These are phyloP conservation scores for Calyptommatus sinebrachiatus DNA, from an alignment of 2,113 vertebrate genomes.

Conservation along the genomic window DNA sequence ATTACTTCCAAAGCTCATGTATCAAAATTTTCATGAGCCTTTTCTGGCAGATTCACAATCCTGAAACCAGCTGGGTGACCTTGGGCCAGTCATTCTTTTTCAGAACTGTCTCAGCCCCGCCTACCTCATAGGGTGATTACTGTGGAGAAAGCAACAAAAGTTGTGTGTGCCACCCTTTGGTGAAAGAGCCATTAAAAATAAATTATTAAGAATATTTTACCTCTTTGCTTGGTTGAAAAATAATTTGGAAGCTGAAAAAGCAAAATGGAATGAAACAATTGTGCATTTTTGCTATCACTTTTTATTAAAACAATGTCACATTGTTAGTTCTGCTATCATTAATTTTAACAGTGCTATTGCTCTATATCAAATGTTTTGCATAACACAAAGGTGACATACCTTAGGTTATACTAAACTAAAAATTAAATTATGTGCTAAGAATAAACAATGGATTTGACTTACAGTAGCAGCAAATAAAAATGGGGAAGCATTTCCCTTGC, in stretches of 20 bases:
- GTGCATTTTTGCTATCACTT: not conserved
- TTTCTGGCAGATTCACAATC: too few species aligned
- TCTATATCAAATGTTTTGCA: conserved; percentile 12
- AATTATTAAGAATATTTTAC: not conserved
- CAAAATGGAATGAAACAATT: not conserved
- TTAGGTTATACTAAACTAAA: conserved; percentile 18
- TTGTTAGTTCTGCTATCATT: not conserved
- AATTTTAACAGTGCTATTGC: not conserved
- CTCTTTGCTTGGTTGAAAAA: not conserved
- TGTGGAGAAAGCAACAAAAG: too few species aligned
- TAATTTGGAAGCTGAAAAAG: conserved; percentile 1
- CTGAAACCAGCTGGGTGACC: too few species aligned
- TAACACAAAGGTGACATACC: conserved; percentile 6
- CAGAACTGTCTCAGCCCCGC: too few species aligned
- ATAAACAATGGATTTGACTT: conserved; percentile 26
- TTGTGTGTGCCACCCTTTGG: too few species aligned
- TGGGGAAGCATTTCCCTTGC: too few species aligned
- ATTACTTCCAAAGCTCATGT: too few species aligned
- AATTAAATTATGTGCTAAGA: conserved; percentile 30
- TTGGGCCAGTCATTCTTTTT: too few species aligned
- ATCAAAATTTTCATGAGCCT: too few species aligned
- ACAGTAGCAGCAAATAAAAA: conserved; percentile 24
- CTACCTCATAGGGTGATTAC: too few species aligned
- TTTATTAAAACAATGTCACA: not conserved
- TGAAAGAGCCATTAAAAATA: too few species aligned